A percentile compares a stretch with the other conserved stretches of the same genome.
phyloP scores from a whole-genome alignment of 2,888 invertebrate species.

The Epinotia brunnichana region DNA sequence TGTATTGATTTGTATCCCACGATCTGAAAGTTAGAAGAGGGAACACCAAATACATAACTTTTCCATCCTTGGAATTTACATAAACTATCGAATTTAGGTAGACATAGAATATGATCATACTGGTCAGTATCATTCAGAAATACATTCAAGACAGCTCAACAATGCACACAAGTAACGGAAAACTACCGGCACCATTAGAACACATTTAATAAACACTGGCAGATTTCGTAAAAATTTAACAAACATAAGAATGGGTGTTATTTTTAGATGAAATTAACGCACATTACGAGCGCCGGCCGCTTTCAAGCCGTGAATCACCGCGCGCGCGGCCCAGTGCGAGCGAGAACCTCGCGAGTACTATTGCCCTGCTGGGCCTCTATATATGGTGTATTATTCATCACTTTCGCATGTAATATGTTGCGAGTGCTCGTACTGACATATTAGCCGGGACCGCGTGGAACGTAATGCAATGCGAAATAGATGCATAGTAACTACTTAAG shows the following conservation, averaged over 20 bases:
- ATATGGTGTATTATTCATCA: background rate
- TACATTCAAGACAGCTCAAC: slow-evolving; percentile 5
- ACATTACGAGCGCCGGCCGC: slow-evolving; percentile 76
- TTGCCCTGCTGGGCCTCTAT: background rate
- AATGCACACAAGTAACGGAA: slow-evolving; percentile 43
- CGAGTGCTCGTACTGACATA: no score
- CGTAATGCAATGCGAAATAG: no score
- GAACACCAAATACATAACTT: no score
- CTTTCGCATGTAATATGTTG: no score
- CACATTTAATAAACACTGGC: slow-evolving; percentile 65
- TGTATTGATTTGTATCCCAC: no score
- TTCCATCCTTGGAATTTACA: no score
- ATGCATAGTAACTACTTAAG: no score
- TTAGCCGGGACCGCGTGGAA: no score
- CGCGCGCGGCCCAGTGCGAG: slow-evolving; percentile 53
- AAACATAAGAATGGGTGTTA: slow-evolving; percentile 79
- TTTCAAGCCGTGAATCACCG: slow-evolving; percentile 75
- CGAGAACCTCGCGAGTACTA: slow-evolving; percentile 43
- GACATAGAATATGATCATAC: no score
- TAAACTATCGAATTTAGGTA: no score
- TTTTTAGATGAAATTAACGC: slow-evolving; percentile 83
- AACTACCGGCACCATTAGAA: slow-evolving; percentile 47
- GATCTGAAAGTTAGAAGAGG: no score
- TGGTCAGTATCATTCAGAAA: no score
- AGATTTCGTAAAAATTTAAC: slow-evolving; percentile 79